phyloP scores from a whole-genome alignment of 2,888 invertebrate species.

The Stenchaetothrips biformis region DNA sequence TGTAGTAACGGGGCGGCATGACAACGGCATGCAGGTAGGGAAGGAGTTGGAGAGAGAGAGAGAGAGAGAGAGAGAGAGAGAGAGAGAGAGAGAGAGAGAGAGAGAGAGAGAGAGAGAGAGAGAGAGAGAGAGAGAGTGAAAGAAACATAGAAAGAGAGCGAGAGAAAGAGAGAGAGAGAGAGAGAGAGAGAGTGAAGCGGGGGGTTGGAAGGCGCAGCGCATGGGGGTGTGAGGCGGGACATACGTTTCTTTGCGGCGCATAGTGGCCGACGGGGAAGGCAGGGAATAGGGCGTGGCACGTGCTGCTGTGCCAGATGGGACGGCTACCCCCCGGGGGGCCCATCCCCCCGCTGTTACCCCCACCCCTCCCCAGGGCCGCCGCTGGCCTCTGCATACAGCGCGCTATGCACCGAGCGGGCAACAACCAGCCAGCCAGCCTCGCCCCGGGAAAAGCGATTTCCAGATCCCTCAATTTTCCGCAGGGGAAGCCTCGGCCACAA shows the following conservation, averaged over 20 bases:
- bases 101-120: background rate
- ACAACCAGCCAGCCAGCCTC: too few relatives aligned
- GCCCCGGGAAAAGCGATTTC: too few relatives aligned
- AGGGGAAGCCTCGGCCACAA: too few relatives aligned
- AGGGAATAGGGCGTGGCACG: too few relatives aligned
- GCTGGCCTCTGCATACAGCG: too few relatives aligned
- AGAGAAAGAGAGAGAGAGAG: background rate
- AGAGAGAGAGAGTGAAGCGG: background rate
- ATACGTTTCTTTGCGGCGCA: background rate
- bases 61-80: background rate
- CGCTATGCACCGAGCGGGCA: too few relatives aligned
- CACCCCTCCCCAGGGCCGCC: too few relatives aligned
- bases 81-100: background rate
- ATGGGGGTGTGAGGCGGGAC: background rate
- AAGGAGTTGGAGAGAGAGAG: background rate
- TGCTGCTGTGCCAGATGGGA: too few relatives aligned
- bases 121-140: background rate
- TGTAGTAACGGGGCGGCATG: too few relatives aligned
- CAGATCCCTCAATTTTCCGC: too few relatives aligned
- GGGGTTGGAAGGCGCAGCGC: background rate
- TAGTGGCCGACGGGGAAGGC: background rate
- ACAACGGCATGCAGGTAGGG: background rate
- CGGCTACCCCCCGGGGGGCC: too few relatives aligned
- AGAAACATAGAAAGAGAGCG: background rate
- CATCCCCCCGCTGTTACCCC: too few relatives aligned